Conservation (phyloP, 2,888 invertebrate genomes). For the Caenorhabditis sulstoni region DNA sequence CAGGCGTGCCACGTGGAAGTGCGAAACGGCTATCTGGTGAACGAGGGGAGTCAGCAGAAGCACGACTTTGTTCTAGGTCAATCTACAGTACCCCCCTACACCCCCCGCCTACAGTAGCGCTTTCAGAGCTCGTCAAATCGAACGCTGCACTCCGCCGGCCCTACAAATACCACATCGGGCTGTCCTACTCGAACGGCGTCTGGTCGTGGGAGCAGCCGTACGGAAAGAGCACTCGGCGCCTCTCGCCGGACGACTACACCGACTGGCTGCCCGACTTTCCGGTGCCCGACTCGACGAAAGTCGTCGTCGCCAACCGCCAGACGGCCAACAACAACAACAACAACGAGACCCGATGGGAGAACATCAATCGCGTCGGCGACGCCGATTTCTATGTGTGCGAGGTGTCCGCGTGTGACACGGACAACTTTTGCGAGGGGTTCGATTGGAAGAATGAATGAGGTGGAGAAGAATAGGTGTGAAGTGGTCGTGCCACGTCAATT, state of each 20-base stretch:
- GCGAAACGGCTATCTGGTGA: conserved; percentile 24
- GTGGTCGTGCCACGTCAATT: no score
- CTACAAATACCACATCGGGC: conserved; percentile 26
- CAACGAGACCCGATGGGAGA: conserved; percentile 10
- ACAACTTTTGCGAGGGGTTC: conserved; percentile 14
- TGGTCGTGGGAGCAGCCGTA: conserved; percentile 27
- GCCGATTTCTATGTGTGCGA: conserved; percentile 24
- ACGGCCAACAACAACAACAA: not conserved
- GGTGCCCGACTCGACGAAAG: not conserved
- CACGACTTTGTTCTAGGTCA: conserved; percentile 19
- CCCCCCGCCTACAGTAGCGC: not conserved
- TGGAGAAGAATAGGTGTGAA: no score
- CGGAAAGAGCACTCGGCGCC: not conserved
- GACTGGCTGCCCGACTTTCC: conserved; percentile 30
- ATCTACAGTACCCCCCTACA: not conserved
- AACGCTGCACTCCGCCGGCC: not conserved
- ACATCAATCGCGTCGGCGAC: not conserved
- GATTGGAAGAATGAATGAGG: no score
- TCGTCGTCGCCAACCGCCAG: conserved; percentile 7
- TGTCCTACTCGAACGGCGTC: not conserved
- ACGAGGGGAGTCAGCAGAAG: conserved; percentile 29
- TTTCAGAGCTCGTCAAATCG: not conserved
- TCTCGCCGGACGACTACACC: not conserved
- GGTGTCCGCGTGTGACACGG: conserved; percentile 14
- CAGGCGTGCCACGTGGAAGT: conserved; percentile 21